These are phyloP conservation scores for Urosaurus nigricauda DNA, from an alignment of 2,797 vertebrate genomes.

Conservation along the genomic window DNA sequence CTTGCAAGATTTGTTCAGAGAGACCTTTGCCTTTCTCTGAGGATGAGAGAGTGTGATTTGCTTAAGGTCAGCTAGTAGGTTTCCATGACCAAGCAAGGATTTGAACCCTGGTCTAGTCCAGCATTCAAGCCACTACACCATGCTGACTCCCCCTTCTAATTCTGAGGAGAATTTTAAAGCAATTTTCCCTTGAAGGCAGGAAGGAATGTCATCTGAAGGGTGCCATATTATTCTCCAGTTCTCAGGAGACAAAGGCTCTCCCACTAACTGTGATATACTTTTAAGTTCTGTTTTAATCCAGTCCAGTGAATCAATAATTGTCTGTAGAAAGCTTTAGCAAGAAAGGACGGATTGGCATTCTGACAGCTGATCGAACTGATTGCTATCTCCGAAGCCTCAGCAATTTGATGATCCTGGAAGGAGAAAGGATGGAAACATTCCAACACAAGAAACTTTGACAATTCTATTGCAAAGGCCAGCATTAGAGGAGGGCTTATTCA, in stretches of 20 bases:
- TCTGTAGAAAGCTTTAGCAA: slow-evolving; percentile 18
- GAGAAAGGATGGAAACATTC: background rate
- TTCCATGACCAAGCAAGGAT: too few species aligned
- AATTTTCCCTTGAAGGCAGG: background rate
- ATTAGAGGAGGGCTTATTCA: slow-evolving; percentile 4
- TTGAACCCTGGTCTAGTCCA: too few species aligned
- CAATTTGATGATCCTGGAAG: slow-evolving; percentile 15
- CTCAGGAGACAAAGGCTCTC: background rate
- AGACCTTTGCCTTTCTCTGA: too few species aligned
- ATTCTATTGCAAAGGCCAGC: slow-evolving; percentile 11
- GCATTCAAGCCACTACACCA: too few species aligned
- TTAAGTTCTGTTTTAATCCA: slow-evolving; percentile 33
- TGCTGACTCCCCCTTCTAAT: background rate
- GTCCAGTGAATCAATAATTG: slow-evolving; percentile 17
- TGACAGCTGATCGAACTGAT: slow-evolving; percentile 6
- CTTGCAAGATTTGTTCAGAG: too few species aligned
- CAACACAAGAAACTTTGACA: background rate
- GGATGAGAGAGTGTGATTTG: too few species aligned
- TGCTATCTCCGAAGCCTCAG: background rate
- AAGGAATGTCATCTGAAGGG: slow-evolving; percentile 16
- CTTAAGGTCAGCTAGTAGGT: too few species aligned
- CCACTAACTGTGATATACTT: slow-evolving; percentile 1
- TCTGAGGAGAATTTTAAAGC: slow-evolving; percentile 1
- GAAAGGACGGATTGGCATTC: background rate
- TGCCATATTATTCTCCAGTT: background rate